Evolutionary conservation across 2,888 invertebrate genomes (phyloP).

Genomic region (Automeris io): DNA sequence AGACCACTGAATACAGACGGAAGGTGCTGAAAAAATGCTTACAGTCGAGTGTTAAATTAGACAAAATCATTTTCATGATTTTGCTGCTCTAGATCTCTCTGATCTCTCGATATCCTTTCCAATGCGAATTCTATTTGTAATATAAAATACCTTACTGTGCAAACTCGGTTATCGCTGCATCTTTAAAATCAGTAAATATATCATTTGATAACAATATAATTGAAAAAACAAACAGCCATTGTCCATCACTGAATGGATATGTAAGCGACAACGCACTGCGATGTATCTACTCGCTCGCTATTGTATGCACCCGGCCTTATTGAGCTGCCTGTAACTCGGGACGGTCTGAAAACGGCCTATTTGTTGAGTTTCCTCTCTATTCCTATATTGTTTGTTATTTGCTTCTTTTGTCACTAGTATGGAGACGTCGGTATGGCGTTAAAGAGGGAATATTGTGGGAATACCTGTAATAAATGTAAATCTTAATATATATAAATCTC

Average conservation of each 20-base stretch:
- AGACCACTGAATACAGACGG: no score
- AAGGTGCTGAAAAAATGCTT: no score
- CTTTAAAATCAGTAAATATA: slow-evolving; percentile 1
- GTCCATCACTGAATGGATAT: slow-evolving; percentile 63
- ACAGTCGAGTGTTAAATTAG: no score
- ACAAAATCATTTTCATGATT: no score
- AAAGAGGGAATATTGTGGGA: no score
- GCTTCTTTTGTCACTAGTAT: not conserved
- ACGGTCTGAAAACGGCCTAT: slow-evolving; percentile 18
- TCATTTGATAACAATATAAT: slow-evolving; percentile 7
- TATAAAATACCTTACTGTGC: no score
- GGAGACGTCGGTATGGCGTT: not conserved
- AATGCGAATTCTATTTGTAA: no score
- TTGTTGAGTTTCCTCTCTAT: slow-evolving; percentile 17
- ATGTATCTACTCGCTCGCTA: slow-evolving; percentile 28
- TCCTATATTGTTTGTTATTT: slow-evolving; percentile 4
- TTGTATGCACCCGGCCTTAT: slow-evolving; percentile 52
- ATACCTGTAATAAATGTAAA: no score
- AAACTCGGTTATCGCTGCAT: slow-evolving; percentile 1
- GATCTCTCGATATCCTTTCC: no score
- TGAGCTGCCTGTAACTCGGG: slow-evolving; percentile 41
- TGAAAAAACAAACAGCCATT: slow-evolving; percentile 39
- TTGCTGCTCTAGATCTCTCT: no score
- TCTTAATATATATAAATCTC: no score
- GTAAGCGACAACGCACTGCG: slow-evolving; percentile 62